Evolutionary conservation across 2,797 vertebrate species (phyloP).

Genomic region (Lerista edwardsae): DNA sequence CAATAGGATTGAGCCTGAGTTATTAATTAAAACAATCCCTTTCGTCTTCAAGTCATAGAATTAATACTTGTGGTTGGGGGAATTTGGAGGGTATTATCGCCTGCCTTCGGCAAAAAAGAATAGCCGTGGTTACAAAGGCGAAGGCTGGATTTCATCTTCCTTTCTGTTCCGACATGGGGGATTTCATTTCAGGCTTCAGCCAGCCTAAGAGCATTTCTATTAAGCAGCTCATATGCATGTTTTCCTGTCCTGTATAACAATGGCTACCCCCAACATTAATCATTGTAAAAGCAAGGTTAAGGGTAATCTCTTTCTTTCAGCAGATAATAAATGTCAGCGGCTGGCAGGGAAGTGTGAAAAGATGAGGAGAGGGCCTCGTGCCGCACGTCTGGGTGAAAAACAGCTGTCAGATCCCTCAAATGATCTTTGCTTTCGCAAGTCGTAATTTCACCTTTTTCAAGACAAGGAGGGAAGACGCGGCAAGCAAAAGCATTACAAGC

Average conservation of each 20-base stretch:
- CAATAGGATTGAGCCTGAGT: no score
- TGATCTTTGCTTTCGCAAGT: slow-evolving; percentile 6
- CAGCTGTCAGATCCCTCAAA: slow-evolving; percentile 42
- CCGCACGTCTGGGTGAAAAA: slow-evolving; percentile 62
- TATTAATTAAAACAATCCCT: no score
- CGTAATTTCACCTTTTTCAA: slow-evolving; percentile 45
- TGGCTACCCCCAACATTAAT: slow-evolving; percentile 66
- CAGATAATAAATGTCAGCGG: slow-evolving; percentile 65
- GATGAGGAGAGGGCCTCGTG: slow-evolving; percentile 58
- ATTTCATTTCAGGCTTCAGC: background rate
- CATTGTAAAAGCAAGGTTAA: slow-evolving; percentile 60
- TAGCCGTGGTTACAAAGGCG: background rate
- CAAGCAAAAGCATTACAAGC: background rate
- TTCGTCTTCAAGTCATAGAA: background rate
- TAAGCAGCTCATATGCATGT: slow-evolving; percentile 27
- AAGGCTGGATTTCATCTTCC: background rate
- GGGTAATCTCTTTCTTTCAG: slow-evolving; percentile 63
- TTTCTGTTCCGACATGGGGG: background rate
- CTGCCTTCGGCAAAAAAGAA: background rate
- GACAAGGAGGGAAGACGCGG: background rate
- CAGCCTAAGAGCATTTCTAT: background rate
- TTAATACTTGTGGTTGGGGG: background rate
- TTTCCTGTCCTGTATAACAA: slow-evolving; percentile 54
- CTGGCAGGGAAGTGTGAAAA: slow-evolving; percentile 62
- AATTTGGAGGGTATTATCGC: background rate